A percentile compares a stretch with the other conserved stretches of the same genome.
These are phyloP conservation scores for Mythimna vitellina DNA, from an alignment of 2,888 invertebrate genomes.

Conservation along the genomic window DNA sequence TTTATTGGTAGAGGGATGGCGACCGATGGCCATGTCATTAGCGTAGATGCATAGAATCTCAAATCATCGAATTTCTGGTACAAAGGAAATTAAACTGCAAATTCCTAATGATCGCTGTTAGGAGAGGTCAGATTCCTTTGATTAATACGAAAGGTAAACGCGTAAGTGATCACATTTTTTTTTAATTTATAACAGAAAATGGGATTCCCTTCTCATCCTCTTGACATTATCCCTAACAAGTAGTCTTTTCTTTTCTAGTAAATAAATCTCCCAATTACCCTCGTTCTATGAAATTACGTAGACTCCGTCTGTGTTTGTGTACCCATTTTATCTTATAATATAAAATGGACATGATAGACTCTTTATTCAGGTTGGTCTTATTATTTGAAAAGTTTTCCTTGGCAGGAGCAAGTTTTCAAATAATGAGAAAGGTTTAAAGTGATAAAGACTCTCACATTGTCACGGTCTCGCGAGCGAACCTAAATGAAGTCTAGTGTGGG, in stretches of 20 bases:
- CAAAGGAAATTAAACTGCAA: background rate
- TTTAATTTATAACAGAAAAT: background rate
- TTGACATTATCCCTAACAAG: background rate
- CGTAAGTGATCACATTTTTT: background rate
- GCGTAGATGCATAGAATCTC: background rate
- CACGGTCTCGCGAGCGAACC: slow-evolving; percentile 31
- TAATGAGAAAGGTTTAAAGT: slow-evolving; percentile 60
- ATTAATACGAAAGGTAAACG: background rate
- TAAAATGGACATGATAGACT: slow-evolving; percentile 30
- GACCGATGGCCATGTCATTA: background rate
- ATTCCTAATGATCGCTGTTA: background rate
- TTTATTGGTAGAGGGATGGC: background rate
- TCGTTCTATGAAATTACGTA: slow-evolving; percentile 26
- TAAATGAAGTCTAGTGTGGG: slow-evolving; percentile 37
- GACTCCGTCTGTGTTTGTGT: background rate
- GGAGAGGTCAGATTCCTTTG: background rate
- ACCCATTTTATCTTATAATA: slow-evolving; percentile 19
- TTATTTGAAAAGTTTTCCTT: slow-evolving; percentile 55
- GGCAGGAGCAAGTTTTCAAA: slow-evolving; percentile 48
- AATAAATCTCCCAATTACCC: slow-evolving; percentile 10
- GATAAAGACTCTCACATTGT: slow-evolving; percentile 55
- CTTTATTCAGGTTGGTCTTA: slow-evolving; percentile 40
- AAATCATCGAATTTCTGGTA: background rate
- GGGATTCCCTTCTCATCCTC: background rate
- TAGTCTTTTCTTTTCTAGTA: slow-evolving; percentile 1